A percentile compares a stretch with the other conserved stretches of the same genome.
These are phyloP conservation scores for Caenorhabditis tropicalis DNA, from an alignment of 1,140 invertebrate genomes.

Conservation along the genomic window DNA sequence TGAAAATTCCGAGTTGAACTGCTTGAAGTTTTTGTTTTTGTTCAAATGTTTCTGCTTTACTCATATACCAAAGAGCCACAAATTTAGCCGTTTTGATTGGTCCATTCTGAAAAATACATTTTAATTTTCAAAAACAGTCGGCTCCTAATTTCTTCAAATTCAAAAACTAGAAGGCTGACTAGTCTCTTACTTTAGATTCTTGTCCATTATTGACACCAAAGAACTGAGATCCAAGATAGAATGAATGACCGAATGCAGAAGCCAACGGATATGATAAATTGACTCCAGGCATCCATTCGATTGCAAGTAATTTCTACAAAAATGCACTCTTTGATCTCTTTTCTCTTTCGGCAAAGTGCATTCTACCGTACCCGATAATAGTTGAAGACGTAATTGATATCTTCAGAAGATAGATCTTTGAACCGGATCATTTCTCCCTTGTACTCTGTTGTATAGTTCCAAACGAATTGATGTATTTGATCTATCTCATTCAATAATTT, in stretches of 20 bases:
- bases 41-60: conserved; percentile 40
- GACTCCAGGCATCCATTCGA: conserved; percentile 26
- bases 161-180: background rate
- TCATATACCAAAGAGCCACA: conserved; percentile 51
- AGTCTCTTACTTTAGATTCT: conserved; percentile 21
- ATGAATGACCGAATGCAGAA: conserved; percentile 37
- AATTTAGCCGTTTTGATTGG: conserved; percentile 41
- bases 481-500: conserved; percentile 35
- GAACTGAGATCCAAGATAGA: conserved; percentile 52
- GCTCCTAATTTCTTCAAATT: too few relatives aligned
- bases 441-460: conserved; percentile 39
- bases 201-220: conserved; percentile 48
- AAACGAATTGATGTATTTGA: conserved; percentile 43
- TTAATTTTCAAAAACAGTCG: too few relatives aligned
- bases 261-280: conserved; percentile 51
- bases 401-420: conserved; percentile 24
- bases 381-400: conserved; percentile 53
- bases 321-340: background rate
- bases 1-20: conserved; percentile 40
- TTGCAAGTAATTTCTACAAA: conserved; percentile 15
- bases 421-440: conserved; percentile 38
- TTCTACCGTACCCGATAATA: conserved; percentile 39
- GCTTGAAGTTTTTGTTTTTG: conserved; percentile 46
- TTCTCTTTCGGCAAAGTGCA: background rate
- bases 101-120: conserved; percentile 47